Percentiles rank a stretch among this genome's conserved stretches.
phyloP scores from a whole-genome alignment of 1,140 invertebrate species.

The Epicauta chinensis region DNA sequence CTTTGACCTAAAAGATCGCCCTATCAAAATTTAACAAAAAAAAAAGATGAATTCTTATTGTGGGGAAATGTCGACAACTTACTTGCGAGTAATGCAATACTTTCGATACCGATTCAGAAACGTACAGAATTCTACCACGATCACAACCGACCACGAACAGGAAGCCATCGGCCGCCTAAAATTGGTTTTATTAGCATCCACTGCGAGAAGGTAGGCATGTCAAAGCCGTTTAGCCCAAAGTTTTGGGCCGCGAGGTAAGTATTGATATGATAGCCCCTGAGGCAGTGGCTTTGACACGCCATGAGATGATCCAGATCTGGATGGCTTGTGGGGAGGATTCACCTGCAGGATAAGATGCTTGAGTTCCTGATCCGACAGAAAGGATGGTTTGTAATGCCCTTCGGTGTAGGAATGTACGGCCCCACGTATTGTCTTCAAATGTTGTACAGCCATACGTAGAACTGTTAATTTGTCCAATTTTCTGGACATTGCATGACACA shows the following conservation, averaged over 20 bases:
- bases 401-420: conserved; percentile 74
- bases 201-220: not conserved
- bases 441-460: conserved; percentile 88
- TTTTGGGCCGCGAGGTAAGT: too few relatives aligned
- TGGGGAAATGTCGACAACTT: conserved; percentile 18
- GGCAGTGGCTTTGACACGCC: too few relatives aligned
- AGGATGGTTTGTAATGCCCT: conserved; percentile 77
- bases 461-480: conserved; percentile 94
- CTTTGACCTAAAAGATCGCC: conserved; percentile 86
- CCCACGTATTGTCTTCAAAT: conserved; percentile 75
- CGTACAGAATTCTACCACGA: conserved; percentile 81
- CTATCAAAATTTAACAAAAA: conserved; percentile 43
- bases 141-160: conserved; percentile 92
- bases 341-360: conserved; percentile 66
- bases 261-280: too few relatives aligned
- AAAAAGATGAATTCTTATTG: not conserved
- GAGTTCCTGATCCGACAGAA: conserved; percentile 82
- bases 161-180: conserved; percentile 84
- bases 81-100: conserved; percentile 82
- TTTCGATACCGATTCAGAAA: conserved; percentile 82
- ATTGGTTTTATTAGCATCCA: conserved; percentile 19
- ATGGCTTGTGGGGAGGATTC: too few relatives aligned
- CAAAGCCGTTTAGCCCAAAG: too few relatives aligned
- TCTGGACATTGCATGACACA: conserved; percentile 87
- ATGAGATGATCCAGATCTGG: too few relatives aligned